These are phyloP conservation scores for Prunella strophiata DNA, from an alignment of 2,797 vertebrate species.

Conservation along the genomic window DNA sequence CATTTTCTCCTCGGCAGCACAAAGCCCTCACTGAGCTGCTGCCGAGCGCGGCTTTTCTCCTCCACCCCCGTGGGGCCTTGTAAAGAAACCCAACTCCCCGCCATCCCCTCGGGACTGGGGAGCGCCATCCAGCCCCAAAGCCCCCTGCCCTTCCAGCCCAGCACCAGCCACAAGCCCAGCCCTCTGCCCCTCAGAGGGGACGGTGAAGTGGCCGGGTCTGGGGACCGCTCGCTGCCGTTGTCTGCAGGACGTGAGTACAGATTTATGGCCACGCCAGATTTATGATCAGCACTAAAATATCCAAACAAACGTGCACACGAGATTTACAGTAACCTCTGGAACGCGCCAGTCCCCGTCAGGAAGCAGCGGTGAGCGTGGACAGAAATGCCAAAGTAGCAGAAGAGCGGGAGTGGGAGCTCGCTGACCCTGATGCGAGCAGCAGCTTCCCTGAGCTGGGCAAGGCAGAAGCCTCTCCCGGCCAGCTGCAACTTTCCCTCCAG, in stretches of 20 bases:
- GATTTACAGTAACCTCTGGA: constrained; percentile 35
- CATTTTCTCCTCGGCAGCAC: constrained; percentile 69
- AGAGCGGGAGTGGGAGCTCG: background rate
- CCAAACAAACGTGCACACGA: background rate
- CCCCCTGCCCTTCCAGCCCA: background rate
- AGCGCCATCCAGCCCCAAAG: background rate
- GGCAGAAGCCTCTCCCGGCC: background rate
- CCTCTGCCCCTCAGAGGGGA: accelerated
- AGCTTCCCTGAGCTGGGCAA: background rate
- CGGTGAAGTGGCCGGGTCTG: background rate
- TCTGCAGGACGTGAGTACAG: background rate
- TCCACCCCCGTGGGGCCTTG: constrained; percentile 34
- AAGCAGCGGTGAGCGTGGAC: background rate
- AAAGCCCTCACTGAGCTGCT: constrained; percentile 68
- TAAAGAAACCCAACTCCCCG: constrained; percentile 42
- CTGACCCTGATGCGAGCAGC: background rate
- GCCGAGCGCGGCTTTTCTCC: constrained; percentile 40
- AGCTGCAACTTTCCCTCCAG: background rate
- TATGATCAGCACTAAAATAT: constrained; percentile 51
- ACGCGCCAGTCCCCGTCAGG: background rate
- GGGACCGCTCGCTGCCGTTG: background rate
- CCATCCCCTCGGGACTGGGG: background rate
- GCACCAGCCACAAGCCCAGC: background rate
- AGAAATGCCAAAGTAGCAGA: constrained; percentile 20
- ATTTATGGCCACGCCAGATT: constrained; percentile 50